These are phyloP conservation scores for Danio choprae DNA, from an alignment of 2,797 vertebrate genomes.

Conservation along the genomic window DNA sequence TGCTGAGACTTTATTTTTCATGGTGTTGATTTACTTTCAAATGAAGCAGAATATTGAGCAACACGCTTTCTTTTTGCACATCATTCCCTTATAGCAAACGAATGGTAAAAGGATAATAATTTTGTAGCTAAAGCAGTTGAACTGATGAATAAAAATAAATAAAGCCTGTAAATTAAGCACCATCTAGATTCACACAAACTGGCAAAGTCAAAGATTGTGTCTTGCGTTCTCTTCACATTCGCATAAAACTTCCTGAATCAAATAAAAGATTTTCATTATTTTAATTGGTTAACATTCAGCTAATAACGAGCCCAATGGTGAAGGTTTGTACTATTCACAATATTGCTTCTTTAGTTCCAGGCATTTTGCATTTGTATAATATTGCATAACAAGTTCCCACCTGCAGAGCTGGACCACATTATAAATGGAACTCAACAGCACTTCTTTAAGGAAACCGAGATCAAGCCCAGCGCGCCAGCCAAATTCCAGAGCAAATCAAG, in stretches of 20 bases:
- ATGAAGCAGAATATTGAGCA: no score
- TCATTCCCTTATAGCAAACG: no score
- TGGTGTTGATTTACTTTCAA: no score
- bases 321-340: conserved; percentile 1
- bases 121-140: no score
- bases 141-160: no score
- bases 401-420: conserved; percentile 16
- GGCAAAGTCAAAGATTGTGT: no score
- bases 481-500: conserved; percentile 20
- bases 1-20: no score
- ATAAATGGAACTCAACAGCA: conserved; percentile 13
- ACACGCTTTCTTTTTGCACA: no score
- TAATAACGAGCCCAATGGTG: neutral
- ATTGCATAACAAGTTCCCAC: conserved; percentile 18
- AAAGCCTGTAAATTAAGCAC: no score
- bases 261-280: neutral
- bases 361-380: conserved; percentile 15
- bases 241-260: neutral
- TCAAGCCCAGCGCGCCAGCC: neutral
- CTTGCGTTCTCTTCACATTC: no score
- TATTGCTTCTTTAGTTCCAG: conserved; percentile 27
- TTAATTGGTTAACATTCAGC: neutral
- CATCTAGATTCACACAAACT: no score
- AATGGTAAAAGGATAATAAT: no score
- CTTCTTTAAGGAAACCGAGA: conserved; percentile 5